Base-by-base conservation (phyloP, 2,888 invertebrate species). In the Machimus rusticus region DNA sequence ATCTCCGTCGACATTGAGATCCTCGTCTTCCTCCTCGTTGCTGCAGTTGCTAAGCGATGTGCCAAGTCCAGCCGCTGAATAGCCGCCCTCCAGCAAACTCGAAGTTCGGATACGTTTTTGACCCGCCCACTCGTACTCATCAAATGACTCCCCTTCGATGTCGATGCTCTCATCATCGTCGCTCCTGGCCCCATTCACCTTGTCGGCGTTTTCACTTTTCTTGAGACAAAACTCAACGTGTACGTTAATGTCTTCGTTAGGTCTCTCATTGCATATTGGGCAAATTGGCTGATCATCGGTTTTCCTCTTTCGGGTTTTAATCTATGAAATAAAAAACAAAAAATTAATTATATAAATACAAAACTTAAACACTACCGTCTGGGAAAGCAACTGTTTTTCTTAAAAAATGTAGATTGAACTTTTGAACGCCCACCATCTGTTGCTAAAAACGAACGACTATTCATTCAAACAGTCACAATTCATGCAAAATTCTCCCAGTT, bases 91-190 rank as follows among this genome's bases (percentile, higher is more conserved):
- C 81, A 96, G 94, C 89, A 97, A 93, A 4, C 96, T 95, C 0
- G 96, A 94, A 0, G 95, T 96, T 5, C 96, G 94, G 86, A 97
- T 95, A 87, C 98, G 93, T 91, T 96, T 96, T 92, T 98, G 96
- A 0, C 98, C 98, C 39, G 98, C 97, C 98, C 98, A 98, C 91
- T 97, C 96, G 92, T 98, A 98, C 91, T 98, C 98, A 89, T 98
- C 96, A 91, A 94, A 96, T 81, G 93, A 94, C 88, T 94, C 94
- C 28, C 93, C 92, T 93, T 96, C 96, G 0, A 96, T 96, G 92
- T 97, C 97, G 87, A 97, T 97, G 78, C 89, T 96, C 87, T 95
- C 95, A 85, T 94, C 94, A 28, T 91, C 91, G 89, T 95, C 95
- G 34, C 90, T 89, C 16, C 88, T 89, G 34, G 88, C 88, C 0